Evolutionary conservation across 2,888 invertebrate genomes (phyloP), one percentile per base, ranked within the genome.

Genomic region (Branchellion lobata): DNA sequence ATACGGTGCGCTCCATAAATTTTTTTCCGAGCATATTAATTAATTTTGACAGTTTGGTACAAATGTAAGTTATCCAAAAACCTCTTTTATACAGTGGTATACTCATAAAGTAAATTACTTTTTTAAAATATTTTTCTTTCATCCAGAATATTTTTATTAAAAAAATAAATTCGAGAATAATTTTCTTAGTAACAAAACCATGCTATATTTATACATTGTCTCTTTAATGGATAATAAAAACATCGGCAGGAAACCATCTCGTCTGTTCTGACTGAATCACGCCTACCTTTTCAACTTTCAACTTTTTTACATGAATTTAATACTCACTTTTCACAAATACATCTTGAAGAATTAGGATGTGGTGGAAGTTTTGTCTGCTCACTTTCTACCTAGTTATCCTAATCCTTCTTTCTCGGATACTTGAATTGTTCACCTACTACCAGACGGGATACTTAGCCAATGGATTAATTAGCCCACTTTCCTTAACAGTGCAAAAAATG

Each of bases 401-500:
- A 36, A 87, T 88, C 82, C 74, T 88, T 27, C 82, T 88, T 69
- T 86, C 88, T 11, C 86, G 88, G 1, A 80, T 88, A 5, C 81
- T 88, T 73, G 88, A 88, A 82, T 85, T 86, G 1, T 83, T 87
- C 24, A 83, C 86, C 24, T 87, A 86, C 85, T 86, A 85, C 82
- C 87, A 87, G 79, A 84, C 84, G 33, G 86, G 86, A 1, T 84
- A 84, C 73, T 81, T 86, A 69, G 85, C 86, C n/a, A 84, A 84
- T 61, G 83, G 84, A 34, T 83, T 87, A 47, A 84, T 88, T 57
- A 87, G 88, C 82, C 88, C 88, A 0, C 85, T 88, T 83, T 82
- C 87, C 1, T 82, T 88, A 80, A 88, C 88, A 47, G 88, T 88
- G 11, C 83, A 85, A 69, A 86, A 86, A 80, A 82, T 89, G 80